Conservation (phyloP, 2,113 vertebrate genomes). For the Silurus meridionalis region DNA sequence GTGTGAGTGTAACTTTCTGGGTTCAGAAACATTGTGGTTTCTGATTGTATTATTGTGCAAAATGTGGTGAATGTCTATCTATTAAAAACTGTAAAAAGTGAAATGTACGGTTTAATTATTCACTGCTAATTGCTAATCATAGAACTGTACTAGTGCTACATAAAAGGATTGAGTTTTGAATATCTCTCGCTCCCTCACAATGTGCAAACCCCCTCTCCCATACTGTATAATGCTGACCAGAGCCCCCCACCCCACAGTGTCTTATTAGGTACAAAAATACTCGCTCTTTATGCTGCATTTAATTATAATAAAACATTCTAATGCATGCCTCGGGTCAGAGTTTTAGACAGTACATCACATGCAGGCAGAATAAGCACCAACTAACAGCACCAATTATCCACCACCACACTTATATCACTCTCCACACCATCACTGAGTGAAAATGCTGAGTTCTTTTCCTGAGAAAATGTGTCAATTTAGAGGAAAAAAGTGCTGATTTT, state of each 20-base stretch:
- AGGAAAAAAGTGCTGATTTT: not conserved
- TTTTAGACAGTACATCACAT: not conserved
- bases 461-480: not conserved
- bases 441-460: not conserved
- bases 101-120: not conserved
- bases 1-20: too few species aligned
- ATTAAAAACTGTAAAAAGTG: not conserved
- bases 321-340: not conserved
- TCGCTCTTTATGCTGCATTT: not conserved
- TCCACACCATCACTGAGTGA: not conserved
- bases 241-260: not conserved
- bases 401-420: not conserved
- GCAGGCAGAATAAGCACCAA: not conserved
- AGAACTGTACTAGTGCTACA: not conserved
- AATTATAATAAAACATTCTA: conserved; percentile 6
- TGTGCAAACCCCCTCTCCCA: not conserved
- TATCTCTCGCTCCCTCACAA: not conserved
- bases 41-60: not conserved
- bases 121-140: not conserved
- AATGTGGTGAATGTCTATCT: not conserved
- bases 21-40: not conserved
- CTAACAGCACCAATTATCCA: not conserved
- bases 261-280: not conserved
- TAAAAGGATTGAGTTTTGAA: not conserved
- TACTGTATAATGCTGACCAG: not conserved